phyloP scores from a whole-genome alignment of 2,113 vertebrate genomes.

The Physeter macrocephalus region DNA sequence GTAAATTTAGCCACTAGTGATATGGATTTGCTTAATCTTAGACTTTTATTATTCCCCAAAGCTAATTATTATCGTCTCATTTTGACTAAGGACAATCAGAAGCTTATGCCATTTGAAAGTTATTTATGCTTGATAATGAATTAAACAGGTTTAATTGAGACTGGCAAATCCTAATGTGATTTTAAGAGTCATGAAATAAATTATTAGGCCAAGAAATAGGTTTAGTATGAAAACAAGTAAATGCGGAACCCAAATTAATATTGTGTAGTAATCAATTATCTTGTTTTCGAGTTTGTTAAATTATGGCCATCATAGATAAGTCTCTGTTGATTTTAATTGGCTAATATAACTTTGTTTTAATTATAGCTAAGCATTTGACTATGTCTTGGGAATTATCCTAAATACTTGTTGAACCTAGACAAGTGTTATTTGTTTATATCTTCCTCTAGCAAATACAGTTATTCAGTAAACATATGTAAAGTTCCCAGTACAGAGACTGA shows the following conservation, averaged over 20 bases:
- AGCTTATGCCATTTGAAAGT: constrained; percentile 45
- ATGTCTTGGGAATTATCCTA: background rate
- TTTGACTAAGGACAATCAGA: constrained; percentile 57
- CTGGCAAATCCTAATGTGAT: constrained; percentile 54
- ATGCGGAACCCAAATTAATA: constrained; percentile 6
- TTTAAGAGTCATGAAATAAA: constrained; percentile 58
- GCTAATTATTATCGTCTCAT: constrained; percentile 54
- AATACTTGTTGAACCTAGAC: background rate
- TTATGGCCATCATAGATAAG: background rate
- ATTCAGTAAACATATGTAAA: background rate
- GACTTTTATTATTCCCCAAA: constrained; percentile 36
- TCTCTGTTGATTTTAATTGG: constrained; percentile 19
- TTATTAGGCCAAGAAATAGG: constrained; percentile 39
- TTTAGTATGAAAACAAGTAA: constrained; percentile 50
- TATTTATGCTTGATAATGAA: constrained; percentile 59
- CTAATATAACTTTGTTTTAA: background rate
- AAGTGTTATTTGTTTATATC: background rate
- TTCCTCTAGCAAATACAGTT: constrained; percentile 19
- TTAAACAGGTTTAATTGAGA: constrained; percentile 63
- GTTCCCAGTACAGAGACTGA: background rate
- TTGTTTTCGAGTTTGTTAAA: constrained; percentile 27
- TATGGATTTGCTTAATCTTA: constrained; percentile 38
- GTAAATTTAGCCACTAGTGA: constrained; percentile 30
- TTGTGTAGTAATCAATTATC: constrained; percentile 13
- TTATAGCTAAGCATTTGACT: constrained; percentile 16